These are phyloP conservation scores for Zaprionus lineosus DNA, from an alignment of 2,888 invertebrate species.

Conservation along the genomic window DNA sequence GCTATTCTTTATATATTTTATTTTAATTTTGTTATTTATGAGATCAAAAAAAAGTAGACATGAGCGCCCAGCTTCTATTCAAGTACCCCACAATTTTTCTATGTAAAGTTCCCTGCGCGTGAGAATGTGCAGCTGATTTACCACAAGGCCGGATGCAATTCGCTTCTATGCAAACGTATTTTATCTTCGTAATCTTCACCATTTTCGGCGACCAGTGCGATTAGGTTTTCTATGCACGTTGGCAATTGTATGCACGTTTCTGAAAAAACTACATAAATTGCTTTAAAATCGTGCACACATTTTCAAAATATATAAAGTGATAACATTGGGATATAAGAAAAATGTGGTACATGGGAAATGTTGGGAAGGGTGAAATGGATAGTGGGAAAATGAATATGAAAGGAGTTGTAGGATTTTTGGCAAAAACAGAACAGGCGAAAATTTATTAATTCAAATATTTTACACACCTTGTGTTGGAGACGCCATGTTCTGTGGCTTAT, in stretches of 20 bases:
- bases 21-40: too few species aligned
- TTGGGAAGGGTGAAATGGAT: background rate
- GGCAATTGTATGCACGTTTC: constrained; percentile 82
- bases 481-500: constrained; percentile 15
- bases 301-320: constrained; percentile 41
- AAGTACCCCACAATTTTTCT: background rate
- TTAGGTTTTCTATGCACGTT: constrained; percentile 84
- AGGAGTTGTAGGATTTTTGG: constrained; percentile 12
- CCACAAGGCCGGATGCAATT: constrained; percentile 83
- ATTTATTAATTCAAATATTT: constrained; percentile 3
- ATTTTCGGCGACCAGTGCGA: constrained; percentile 86
- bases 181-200: constrained; percentile 88
- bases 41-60: background rate
- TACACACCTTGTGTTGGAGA: constrained; percentile 72
- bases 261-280: constrained; percentile 84
- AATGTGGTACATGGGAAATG: background rate
- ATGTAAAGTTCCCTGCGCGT: constrained; percentile 34
- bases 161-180: constrained; percentile 84
- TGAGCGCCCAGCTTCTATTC: background rate
- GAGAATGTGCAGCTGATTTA: constrained; percentile 74
- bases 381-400: background rate
- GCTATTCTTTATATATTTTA: too few species aligned
- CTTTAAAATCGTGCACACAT: constrained; percentile 81
- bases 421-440: constrained; percentile 43
- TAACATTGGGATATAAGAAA: constrained; percentile 40